Evolutionary conservation across 2,113 vertebrate species (phyloP), one percentile per base, ranked within the genome.

Genomic region (Rissa tridactyla): DNA sequence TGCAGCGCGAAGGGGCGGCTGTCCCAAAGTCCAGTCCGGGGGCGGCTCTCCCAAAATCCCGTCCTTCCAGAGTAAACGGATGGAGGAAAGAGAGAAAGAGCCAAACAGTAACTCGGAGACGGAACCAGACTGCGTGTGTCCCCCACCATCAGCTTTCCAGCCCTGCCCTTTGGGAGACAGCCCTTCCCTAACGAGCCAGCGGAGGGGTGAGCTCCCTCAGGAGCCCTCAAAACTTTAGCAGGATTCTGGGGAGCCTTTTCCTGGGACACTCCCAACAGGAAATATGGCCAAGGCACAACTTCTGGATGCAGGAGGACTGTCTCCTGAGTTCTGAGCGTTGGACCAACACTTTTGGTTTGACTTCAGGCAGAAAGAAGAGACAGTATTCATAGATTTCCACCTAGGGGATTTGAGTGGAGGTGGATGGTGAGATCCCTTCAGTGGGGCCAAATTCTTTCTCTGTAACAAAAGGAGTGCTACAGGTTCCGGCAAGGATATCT

Each of bases 181-280:
- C 9, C 13, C 36, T 66, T n/a, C 52, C 52, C 40, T 8, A 15
- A 15, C 0, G 17, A 54, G 7, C 0, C 0, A 19, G 23, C 1
- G 0, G 65, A 51, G 42, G 20, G 14, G 11, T 12, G 47, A n/a
- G 12, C 15, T 47, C 18, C 32, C 30, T 36, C 40, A 7, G 38
- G 15, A 55, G 15, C 30, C 25, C 18, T 61, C 40, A 25, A 13
- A 73, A 12, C 22, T 40, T 47, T 1, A 32, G 8, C 15, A 23
- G 58, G 51, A n/a, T 19, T 25, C 22, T 34, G 9, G 25, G 14
- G 8, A 0, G 6, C 17, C 30, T 61, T 49, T 49, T 47, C 7
- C 13, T 49, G 40, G 44, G 51, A 34, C 2, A 1, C 2, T 70
- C 14, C 62, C 34, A 14, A 16, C 20, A 11, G 0, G 2, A 44